phyloP scores from a whole-genome alignment of 2,113 vertebrate genomes.

The Pterocles gutturalis region DNA sequence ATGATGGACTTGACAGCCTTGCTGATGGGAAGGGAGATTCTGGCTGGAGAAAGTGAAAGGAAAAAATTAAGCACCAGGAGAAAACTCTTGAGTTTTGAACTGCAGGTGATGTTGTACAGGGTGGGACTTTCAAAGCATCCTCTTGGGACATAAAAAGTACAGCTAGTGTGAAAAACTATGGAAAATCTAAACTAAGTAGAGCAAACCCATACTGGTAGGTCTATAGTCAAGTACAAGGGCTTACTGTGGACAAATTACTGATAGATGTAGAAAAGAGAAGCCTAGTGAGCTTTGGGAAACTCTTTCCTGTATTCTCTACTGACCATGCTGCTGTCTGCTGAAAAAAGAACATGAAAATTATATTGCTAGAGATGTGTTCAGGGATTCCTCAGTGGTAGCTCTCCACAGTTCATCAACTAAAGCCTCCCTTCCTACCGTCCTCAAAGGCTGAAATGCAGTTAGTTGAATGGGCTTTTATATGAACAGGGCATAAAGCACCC shows the following conservation, averaged over 20 bases:
- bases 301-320: neutral
- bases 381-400: neutral
- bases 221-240: neutral
- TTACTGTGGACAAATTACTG: neutral
- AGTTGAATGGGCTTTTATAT: neutral
- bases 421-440: neutral
- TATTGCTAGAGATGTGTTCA: neutral
- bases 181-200: neutral
- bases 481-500: constrained; percentile 22
- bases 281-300: neutral
- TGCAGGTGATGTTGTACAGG: neutral
- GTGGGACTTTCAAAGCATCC: neutral
- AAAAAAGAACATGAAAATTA: constrained; percentile 16
- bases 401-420: neutral
- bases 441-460: neutral
- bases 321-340: neutral
- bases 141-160: neutral
- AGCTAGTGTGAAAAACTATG: neutral
- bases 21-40: neutral
- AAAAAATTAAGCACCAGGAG: neutral
- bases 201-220: neutral
- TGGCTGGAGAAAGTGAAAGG: neutral
- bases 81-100: neutral
- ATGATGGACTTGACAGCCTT: neutral
- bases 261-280: neutral